Base-by-base conservation (phyloP, 2,797 vertebrate genomes). In the Antennarius maculatus region DNA sequence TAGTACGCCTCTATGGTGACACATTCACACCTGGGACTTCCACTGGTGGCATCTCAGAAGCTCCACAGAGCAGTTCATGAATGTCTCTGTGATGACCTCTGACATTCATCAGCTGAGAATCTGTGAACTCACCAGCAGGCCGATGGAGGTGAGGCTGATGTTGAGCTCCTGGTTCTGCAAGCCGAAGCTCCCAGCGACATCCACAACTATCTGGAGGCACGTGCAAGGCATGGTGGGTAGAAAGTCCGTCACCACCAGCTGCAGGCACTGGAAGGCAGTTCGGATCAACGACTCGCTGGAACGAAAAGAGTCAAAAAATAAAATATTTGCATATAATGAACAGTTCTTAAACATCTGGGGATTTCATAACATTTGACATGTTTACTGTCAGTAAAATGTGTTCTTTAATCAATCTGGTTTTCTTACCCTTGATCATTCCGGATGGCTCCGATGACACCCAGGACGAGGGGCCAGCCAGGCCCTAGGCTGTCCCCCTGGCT, bases 231-330 rank as follows among this genome's bases (percentile, higher is more conserved):
- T 98, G 51, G 97, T 97, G 86, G 98, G 97, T 56, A 99, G 94
- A 91, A 99, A 99, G 91, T 99, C 98, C 4, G 98, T 99, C 90
- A 99, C 98, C 88, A 99, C 98, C 93, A 99, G 93, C 89, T 99
- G 97, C 91, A 99, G 96, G 95, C 98, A 99, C 92, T 99, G 98
- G 93, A 99, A 99, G 77, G 98, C 96, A 86, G 97, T 99, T 92
- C 98, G 91, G 88, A 99, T 99, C 90, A 99, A 91, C 39, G 97
- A 97, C 88, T 99, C 98, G 51, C 98, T 96, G 80, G 12, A 54
- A 54, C 49, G 55, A 41, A 75, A 16, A 11, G 51, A 16, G 52
- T 7, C 23, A 23, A 23, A 61, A 15, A 41, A 16, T 14, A 28
- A 37, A 11, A 41, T 2, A 28, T 66, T 49, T 31, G 17, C 7